A percentile compares a stretch with the other conserved stretches of the same genome.
Evolutionary conservation across 2,888 invertebrate genomes (phyloP).

Genomic region (Ceraclea dissimilis): DNA sequence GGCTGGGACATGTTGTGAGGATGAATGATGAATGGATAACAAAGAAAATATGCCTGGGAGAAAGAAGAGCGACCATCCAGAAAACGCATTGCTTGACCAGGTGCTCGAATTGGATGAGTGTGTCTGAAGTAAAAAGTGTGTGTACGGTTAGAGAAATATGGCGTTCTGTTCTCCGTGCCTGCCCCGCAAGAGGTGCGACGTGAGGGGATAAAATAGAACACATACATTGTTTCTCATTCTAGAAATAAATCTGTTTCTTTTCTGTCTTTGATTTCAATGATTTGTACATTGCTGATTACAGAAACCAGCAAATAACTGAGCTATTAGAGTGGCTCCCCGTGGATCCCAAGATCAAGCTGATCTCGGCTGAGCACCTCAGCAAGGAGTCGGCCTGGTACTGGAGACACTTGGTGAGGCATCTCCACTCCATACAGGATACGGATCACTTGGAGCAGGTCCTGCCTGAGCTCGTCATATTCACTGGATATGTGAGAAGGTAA

Average conservation of each 20-base stretch:
- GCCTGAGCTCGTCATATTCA: constrained; percentile 68
- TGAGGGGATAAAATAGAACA: too few relatives aligned
- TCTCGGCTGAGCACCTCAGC: constrained; percentile 42
- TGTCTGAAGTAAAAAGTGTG: too few relatives aligned
- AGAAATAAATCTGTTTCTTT: neutral
- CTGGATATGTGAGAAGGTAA: constrained; percentile 64
- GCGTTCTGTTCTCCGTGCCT: too few relatives aligned
- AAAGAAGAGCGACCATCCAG: too few relatives aligned
- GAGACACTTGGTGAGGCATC: constrained; percentile 44
- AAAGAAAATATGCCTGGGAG: too few relatives aligned
- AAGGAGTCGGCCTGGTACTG: constrained; percentile 49
- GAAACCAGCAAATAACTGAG: constrained; percentile 43
- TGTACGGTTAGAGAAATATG: too few relatives aligned
- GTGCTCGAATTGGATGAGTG: too few relatives aligned
- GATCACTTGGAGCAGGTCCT: constrained; percentile 54
- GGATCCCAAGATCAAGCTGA: constrained; percentile 38
- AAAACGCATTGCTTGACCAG: too few relatives aligned
- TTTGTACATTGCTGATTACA: constrained; percentile 22
- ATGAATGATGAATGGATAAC: too few relatives aligned
- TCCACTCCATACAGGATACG: constrained; percentile 42
- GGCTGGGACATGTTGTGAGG: too few relatives aligned
- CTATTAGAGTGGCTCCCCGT: constrained; percentile 46
- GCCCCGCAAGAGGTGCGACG: too few relatives aligned
- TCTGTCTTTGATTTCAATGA: neutral
- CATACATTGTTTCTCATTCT: too few relatives aligned